These are phyloP conservation scores for Manacus vitellinus DNA, from an alignment of 2,113 vertebrate genomes.

Conservation along the genomic window DNA sequence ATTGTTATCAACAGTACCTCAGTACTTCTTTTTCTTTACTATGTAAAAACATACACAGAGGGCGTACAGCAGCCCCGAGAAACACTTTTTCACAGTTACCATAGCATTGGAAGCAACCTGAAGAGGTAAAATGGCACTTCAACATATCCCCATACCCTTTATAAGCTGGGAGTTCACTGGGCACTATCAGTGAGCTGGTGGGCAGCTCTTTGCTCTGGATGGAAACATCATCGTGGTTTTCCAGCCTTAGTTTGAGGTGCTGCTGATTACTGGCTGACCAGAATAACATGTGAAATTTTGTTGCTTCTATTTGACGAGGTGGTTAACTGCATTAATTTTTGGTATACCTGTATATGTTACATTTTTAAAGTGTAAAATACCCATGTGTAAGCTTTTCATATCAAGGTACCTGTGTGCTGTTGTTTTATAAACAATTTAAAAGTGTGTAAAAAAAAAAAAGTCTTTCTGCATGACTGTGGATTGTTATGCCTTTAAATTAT, in stretches of 20 bases:
- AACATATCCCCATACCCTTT: accelerated
- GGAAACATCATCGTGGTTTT: background rate
- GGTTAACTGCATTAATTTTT: background rate
- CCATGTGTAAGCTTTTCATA: background rate
- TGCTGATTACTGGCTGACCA: background rate
- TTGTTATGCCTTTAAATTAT: background rate
- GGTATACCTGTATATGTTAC: background rate
- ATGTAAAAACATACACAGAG: background rate
- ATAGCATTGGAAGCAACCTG: accelerated
- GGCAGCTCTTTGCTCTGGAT: background rate
- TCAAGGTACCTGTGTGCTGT: background rate
- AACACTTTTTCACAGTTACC: background rate
- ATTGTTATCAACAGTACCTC: background rate
- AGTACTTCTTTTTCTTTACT: background rate
- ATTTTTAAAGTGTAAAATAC: background rate
- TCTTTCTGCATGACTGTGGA: background rate
- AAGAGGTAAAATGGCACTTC: background rate
- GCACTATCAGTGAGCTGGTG: background rate
- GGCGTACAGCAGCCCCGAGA: background rate
- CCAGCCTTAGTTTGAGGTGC: background rate
- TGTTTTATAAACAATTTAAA: background rate
- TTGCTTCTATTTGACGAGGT: background rate
- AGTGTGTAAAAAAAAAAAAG: background rate
- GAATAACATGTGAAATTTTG: accelerated
- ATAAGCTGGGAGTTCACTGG: background rate